Evolutionary conservation across 2,888 invertebrate genomes (phyloP), one percentile per base, ranked within the genome.

Genomic region (Pammene aurita): DNA sequence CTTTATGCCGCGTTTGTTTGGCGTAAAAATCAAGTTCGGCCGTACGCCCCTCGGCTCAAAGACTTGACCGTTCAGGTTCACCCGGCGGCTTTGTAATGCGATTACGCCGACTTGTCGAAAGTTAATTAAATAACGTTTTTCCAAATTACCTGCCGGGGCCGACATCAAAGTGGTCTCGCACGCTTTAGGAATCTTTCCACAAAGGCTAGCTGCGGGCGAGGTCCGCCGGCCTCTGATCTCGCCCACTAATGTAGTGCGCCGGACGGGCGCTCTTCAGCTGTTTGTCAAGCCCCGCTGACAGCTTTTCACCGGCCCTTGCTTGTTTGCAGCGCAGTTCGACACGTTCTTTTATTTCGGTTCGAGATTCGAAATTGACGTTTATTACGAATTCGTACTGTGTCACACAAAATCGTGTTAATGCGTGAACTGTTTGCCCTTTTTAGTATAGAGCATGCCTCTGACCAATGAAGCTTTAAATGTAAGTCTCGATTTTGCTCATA

Each of bases 111-210:
- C 90, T 91, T 92, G 92, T 92, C 92, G 90, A 92, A 92, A 92
- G 88, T 92, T 92, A 92, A 92, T 92, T 92, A 92, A 92, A 92
- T 92, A 92, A 89, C 90, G 91, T 91, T 92, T 92, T 92, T 92
- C 90, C 86, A 87, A 92, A 92, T 90, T 89, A 92, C 87, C 90
- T 89, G 85, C 80, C 84, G 86, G 84, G 86, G 80, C 80, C 77
- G 82, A 88, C 85, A 87, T 92, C 92, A 92, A 92, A 92, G 92
- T 88, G 84, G 73, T 72, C 81, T 77, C 72, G 82, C 80, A 78
- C 82, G 84, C 83, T 85, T 81, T 80, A 81, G 82, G 84, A 88
- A 88, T 88, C 88, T 85, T 78, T 84, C 81, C 84, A 87, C 90
- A 90, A 92, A 92, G 90, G 85, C 78, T 74, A 78, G 87, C 90